Conservation (phyloP, 2,888 invertebrate species). For the Eledona agricola region DNA sequence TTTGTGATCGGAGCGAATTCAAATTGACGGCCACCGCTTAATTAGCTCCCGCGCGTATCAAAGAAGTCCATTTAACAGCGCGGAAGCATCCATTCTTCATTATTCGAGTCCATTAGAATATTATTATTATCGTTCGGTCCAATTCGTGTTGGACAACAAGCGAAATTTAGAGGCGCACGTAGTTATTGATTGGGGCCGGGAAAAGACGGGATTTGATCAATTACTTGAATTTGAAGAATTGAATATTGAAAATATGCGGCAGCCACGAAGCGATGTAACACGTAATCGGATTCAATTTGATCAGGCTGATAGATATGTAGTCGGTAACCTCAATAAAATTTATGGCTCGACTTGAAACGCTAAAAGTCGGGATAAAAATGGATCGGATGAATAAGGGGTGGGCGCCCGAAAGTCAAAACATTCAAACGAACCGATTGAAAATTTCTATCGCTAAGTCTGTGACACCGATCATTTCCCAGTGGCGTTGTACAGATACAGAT, state of each 20-base stretch:
- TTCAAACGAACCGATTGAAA: too few species aligned
- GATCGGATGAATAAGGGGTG: constrained; percentile 20
- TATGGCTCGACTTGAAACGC: constrained; percentile 29
- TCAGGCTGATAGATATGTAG: constrained; percentile 35
- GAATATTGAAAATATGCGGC: constrained; percentile 36
- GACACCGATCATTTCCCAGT: constrained; percentile 35
- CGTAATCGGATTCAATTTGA: constrained; percentile 37
- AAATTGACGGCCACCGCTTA: constrained; percentile 36
- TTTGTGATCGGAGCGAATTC: constrained; percentile 33
- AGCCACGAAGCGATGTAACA: constrained; percentile 30
- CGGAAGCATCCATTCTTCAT: constrained; percentile 28
- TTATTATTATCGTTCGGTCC: constrained; percentile 34
- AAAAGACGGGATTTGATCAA: constrained; percentile 29
- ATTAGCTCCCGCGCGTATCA: constrained; percentile 34
- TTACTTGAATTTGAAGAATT: constrained; percentile 31
- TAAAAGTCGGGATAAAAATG: constrained; percentile 26
- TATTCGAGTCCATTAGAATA: constrained; percentile 35
- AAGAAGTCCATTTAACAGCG: constrained; percentile 36
- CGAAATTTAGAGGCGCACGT: too few species aligned
- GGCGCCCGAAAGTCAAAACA: too few species aligned
- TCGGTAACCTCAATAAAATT: constrained; percentile 31
- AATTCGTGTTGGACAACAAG: too few species aligned
- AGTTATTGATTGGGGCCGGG: too few species aligned
- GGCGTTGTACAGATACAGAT: constrained; percentile 35
- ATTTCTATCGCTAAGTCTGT: too few species aligned